These are phyloP conservation scores for Tiliacea citrago DNA, from an alignment of 2,888 invertebrate genomes.

Conservation along the genomic window DNA sequence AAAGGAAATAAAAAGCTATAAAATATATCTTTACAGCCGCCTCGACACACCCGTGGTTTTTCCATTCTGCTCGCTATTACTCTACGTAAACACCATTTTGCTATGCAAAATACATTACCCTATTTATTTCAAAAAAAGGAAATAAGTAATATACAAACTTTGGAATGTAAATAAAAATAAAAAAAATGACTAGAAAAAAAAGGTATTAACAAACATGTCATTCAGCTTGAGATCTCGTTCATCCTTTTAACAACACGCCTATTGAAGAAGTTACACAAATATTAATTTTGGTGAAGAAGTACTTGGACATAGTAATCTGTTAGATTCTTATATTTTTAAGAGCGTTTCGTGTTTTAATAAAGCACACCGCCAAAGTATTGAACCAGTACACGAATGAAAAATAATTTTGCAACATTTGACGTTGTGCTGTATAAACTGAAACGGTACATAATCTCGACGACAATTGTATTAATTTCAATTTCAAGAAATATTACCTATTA, in stretches of 20 bases:
- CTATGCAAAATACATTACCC: constrained; percentile 89
- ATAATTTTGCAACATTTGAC: constrained; percentile 70
- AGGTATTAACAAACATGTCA: constrained; percentile 74
- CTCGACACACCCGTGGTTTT: constrained; percentile 78
- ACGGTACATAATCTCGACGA: constrained; percentile 73
- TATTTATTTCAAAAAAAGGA: constrained; percentile 80
- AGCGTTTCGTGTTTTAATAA: constrained; percentile 59
- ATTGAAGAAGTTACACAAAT: constrained; percentile 67
- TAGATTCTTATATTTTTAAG: constrained; percentile 63
- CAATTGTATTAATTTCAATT: constrained; percentile 78
- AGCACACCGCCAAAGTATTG: constrained; percentile 74
- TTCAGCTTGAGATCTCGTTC: constrained; percentile 81
- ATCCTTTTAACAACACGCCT: constrained; percentile 73
- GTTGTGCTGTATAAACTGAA: constrained; percentile 71
- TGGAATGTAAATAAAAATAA: constrained; percentile 87
- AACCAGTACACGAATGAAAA: constrained; percentile 66
- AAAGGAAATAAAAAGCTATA: constrained; percentile 77
- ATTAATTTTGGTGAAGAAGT: constrained; percentile 68
- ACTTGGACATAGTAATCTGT: constrained; percentile 69
- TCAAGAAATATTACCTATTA: constrained; percentile 82
- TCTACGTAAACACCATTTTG: constrained; percentile 88
- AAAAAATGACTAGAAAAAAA: constrained; percentile 88
- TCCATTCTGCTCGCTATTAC: constrained; percentile 78
- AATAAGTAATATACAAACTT: constrained; percentile 81
- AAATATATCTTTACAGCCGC: constrained; percentile 75